Evolutionary conservation across 2,797 vertebrate genomes (phyloP).

Genomic region (Myiotriccus ornatus): DNA sequence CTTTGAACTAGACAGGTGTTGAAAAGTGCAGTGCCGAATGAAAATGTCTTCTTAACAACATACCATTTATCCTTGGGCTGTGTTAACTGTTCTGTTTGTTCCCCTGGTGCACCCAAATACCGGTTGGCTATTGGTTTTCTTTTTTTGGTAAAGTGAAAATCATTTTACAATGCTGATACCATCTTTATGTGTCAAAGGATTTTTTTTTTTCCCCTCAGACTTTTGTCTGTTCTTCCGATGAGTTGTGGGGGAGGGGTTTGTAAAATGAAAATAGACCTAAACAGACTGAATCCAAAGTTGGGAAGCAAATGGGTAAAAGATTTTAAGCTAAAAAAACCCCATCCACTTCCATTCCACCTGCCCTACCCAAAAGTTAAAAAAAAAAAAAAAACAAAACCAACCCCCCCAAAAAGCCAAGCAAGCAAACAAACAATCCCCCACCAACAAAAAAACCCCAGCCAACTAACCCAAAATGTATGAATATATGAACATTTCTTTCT

Average conservation of each 20-base stretch:
- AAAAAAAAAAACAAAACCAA: too few relatives aligned
- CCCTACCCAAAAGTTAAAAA: neutral
- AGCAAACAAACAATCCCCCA: neutral
- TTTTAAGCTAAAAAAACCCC: neutral
- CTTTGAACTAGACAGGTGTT: neutral
- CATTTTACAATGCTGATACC: neutral
- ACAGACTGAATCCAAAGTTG: neutral
- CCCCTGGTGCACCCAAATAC: neutral
- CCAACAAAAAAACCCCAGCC: neutral
- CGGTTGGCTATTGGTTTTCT: neutral
- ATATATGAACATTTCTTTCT: neutral
- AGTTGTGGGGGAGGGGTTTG: neutral
- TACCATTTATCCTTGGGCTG: rapidly evolving
- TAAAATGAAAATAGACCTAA: neutral
- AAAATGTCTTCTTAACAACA: neutral
- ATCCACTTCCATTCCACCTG: neutral
- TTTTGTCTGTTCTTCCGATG: neutral
- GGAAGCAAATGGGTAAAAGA: neutral
- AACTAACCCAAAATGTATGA: neutral
- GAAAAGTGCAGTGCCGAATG: neutral
- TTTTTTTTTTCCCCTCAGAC: neutral
- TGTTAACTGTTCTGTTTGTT: neutral
- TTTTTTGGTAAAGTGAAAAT: neutral
- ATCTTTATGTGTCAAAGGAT: neutral
- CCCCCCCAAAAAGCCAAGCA: neutral